Evolutionary conservation across 2,797 vertebrate genomes (phyloP), one percentile per base, ranked within the genome.

Genomic region (Leptodactylus fallax): DNA sequence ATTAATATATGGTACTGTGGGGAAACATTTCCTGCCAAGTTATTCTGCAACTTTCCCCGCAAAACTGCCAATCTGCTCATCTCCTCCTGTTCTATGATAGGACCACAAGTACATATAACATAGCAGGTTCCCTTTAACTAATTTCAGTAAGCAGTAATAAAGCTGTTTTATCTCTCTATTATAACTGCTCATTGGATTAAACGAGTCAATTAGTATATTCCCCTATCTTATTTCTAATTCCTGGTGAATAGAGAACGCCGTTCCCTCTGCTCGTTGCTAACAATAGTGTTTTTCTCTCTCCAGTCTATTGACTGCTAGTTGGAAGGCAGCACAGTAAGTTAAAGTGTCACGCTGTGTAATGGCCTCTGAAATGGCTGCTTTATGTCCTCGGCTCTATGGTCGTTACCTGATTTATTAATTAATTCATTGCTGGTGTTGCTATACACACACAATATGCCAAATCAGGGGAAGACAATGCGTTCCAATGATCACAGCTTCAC

Each of bases 321-420:
- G 77, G 63, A 80, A 80, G 55, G 8, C 77, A 80, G 19, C 61
- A 47, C 49, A 80, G 63, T 56, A 72, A 69, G 47, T 53, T 77
- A 77, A 47, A 61, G 60, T 79, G 74, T 86, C 85, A 69, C 27
- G 23, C 74, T 86, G 85, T 67, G 85, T 86, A 65, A 79, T 23
- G 0, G 60, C 49, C 78, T 63, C 56, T 16, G 49, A 69, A 69
- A 55, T 61, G 71, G 85, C 77, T 86, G 77, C 25, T 86, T 86
- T 86, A 79, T 69, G n/a, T 16, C 83, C 45, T 17, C 13, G 3
- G 71, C 74, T 79, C 85, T 78, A 56, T 79, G 76, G 60, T 86
- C 76, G 79, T 58, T 56, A 74, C 51, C 79, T 87, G 85, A 87
- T 87, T 87, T 87, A 87, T 81, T 87, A 60, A 87, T 74, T 60